Conservation (phyloP, 2,113 vertebrate genomes). For the Brachyhypopomus gauderio region DNA sequence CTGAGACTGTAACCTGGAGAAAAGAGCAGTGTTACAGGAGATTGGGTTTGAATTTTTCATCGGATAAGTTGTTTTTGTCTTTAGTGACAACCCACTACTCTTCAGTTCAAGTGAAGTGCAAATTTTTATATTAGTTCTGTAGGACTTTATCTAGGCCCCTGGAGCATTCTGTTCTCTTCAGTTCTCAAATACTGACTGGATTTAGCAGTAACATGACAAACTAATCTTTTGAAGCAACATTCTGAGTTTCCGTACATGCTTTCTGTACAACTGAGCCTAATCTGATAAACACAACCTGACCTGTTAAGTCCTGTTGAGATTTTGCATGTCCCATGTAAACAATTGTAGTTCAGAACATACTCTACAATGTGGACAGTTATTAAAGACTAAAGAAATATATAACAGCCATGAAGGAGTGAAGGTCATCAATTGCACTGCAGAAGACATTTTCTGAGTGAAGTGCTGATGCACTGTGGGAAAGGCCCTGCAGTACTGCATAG, state of each 20-base stretch:
- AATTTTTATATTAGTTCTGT: slow-evolving; percentile 60
- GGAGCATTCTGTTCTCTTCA: slow-evolving; percentile 48
- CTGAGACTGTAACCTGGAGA: slow-evolving; percentile 51
- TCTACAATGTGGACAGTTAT: not conserved
- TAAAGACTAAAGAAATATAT: not conserved
- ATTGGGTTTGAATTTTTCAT: slow-evolving; percentile 68
- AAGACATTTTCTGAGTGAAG: not conserved
- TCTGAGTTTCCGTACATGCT: not conserved
- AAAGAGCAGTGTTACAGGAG: slow-evolving; percentile 50
- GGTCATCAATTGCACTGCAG: not conserved
- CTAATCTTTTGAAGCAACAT: slow-evolving; percentile 8
- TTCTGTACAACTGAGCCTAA: not conserved
- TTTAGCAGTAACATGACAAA: slow-evolving; percentile 2
- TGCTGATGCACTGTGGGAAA: slow-evolving; percentile 18
- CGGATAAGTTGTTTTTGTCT: slow-evolving; percentile 46
- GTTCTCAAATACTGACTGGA: slow-evolving; percentile 34
- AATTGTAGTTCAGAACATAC: not conserved
- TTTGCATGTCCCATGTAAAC: not conserved
- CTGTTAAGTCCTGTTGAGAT: not conserved
- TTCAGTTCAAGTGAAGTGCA: slow-evolving; percentile 67
- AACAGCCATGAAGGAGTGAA: not conserved
- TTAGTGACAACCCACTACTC: slow-evolving; percentile 42
- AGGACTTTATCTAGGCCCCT: slow-evolving; percentile 33
- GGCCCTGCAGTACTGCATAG: slow-evolving; percentile 14
- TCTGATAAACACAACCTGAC: not conserved